A percentile compares a stretch with the other conserved stretches of the same genome.
Evolutionary conservation across 2,113 vertebrate genomes (phyloP).

Genomic region (Petromus typicus): DNA sequence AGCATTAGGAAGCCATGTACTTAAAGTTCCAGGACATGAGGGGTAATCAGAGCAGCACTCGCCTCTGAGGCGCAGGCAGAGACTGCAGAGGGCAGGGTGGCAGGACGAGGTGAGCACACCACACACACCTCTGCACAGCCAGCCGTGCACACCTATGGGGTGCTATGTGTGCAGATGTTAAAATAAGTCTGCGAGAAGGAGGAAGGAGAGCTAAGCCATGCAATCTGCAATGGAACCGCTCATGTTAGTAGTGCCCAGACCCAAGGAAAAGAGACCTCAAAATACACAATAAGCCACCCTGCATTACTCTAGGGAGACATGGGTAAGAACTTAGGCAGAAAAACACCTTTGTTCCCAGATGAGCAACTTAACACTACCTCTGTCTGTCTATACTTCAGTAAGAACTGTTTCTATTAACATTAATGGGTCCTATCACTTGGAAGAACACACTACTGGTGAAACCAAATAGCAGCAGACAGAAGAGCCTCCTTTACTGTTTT

Average conservation of each 20-base stretch:
- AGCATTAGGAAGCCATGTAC: not conserved
- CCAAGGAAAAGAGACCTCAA: not conserved
- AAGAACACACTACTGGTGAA: not conserved
- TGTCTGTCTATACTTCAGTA: not conserved
- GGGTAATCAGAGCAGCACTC: not conserved
- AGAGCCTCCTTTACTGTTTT: not conserved
- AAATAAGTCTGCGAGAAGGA: accelerated
- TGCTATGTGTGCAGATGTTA: not conserved
- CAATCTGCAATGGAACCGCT: accelerated
- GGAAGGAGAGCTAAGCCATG: not conserved
- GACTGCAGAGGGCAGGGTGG: too few species aligned
- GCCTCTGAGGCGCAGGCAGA: not conserved
- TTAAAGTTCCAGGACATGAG: accelerated
- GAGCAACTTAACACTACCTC: not conserved
- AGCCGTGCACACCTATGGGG: accelerated
- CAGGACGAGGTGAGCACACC: not conserved
- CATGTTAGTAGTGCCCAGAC: accelerated
- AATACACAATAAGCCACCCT: not conserved
- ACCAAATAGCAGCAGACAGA: not conserved
- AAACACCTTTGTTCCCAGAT: not conserved
- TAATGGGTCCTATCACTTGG: accelerated
- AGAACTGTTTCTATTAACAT: accelerated
- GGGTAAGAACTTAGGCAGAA: not conserved
- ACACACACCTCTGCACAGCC: accelerated
- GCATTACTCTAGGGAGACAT: accelerated